phyloP scores from a whole-genome alignment of 2,113 vertebrate species.

The Corynorhinus townsendii region DNA sequence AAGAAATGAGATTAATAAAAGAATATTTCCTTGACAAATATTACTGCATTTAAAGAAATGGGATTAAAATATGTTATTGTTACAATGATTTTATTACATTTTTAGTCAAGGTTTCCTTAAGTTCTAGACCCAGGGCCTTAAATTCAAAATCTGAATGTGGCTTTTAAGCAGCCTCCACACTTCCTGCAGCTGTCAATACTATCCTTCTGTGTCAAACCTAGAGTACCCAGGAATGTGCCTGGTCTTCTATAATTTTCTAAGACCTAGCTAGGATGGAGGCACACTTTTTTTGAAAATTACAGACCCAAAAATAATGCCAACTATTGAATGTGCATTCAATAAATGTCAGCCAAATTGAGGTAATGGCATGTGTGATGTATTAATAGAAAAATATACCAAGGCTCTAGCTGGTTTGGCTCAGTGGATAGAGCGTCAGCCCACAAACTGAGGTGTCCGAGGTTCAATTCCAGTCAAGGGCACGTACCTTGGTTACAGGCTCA shows the following conservation, averaged over 20 bases:
- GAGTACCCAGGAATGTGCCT: background rate
- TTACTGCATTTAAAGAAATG: background rate
- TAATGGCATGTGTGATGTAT: background rate
- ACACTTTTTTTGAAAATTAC: background rate
- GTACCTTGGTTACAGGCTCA: too few relatives aligned
- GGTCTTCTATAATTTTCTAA: background rate
- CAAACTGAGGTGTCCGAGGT: too few relatives aligned
- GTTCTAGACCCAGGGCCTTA: background rate
- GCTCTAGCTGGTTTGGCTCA: too few relatives aligned
- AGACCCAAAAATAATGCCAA: background rate
- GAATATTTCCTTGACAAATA: background rate
- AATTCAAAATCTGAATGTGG: background rate
- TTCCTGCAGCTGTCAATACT: background rate
- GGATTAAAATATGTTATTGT: background rate
- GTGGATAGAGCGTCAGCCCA: too few relatives aligned
- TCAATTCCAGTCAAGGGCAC: too few relatives aligned
- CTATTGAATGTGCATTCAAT: background rate
- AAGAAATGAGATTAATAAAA: background rate
- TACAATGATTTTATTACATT: background rate
- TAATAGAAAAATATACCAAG: background rate
- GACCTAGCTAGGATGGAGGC: background rate
- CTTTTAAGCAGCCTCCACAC: background rate
- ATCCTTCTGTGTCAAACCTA: background rate
- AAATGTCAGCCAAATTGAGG: constrained; percentile 28
- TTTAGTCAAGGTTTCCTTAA: background rate